These are phyloP conservation scores for Morpho helenor DNA, from an alignment of 2,888 invertebrate species.

Conservation along the genomic window DNA sequence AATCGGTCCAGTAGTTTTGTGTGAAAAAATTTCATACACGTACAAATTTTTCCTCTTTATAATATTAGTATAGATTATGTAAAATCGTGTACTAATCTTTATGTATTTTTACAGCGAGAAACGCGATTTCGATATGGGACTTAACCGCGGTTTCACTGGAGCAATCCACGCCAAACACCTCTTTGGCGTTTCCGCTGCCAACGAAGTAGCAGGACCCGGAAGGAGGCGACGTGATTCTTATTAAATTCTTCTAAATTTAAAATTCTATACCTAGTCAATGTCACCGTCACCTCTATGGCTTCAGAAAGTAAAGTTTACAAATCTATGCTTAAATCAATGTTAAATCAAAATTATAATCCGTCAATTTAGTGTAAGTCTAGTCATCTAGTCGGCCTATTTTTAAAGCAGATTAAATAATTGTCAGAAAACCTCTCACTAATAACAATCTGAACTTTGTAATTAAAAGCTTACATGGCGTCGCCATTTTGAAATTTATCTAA, in stretches of 20 bases:
- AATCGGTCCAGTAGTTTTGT: too few relatives aligned
- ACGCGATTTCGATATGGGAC: conserved; percentile 91
- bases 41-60: too few relatives aligned
- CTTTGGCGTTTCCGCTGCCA: conserved; percentile 93
- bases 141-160: conserved; percentile 93
- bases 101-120: conserved; percentile 82
- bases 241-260: conserved; percentile 24
- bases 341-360: conserved; percentile 17
- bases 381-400: conserved; percentile 20
- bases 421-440: neutral
- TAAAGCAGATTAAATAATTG: neutral
- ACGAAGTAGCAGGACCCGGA: conserved; percentile 93
- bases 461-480: too few relatives aligned
- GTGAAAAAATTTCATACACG: too few relatives aligned
- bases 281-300: conserved; percentile 18
- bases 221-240: conserved; percentile 86
- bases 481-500: too few relatives aligned
- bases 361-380: conserved; percentile 14
- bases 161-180: conserved; percentile 94
- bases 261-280: conserved; percentile 10
- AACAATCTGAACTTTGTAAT: too few relatives aligned
- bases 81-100: too few relatives aligned
- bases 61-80: too few relatives aligned
- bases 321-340: conserved; percentile 21
- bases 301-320: conserved; percentile 10